Base-by-base conservation (phyloP, 2,113 vertebrate genomes). In the Oryzias celebensis region DNA sequence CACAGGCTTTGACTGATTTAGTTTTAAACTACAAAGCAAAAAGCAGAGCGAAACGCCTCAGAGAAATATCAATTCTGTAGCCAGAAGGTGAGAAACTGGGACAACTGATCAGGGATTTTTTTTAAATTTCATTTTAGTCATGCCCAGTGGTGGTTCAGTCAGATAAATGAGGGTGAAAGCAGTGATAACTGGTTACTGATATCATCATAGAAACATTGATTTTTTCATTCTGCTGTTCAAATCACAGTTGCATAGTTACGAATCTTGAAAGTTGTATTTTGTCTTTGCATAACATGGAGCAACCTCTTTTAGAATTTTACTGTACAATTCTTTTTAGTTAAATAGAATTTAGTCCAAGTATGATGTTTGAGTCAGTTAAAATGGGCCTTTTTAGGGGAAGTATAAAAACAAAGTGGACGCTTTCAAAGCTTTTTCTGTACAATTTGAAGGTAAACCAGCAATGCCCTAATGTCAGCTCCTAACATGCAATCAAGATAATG, bases 401-500 rank as follows among this genome's bases (percentile, higher is more conserved):
- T 14, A 48, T 46, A 44, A 26, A 46, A 42, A 59, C 51, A 60
- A 66, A 66, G 68, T 75, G 53, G 57, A 65, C 65, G 48, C 63
- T 73, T 68, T 76, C 48, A 62, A 26, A 74, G 59, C 58, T 72
- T 75, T 63, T 73, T 80, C 67, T 62, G 59, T 26, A 22, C 75
- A 67, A 78, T 79, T 85, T 63, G 56, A 75, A 84, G 73, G 72
- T 74, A 80, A 83, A 75, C 70, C 24, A 43, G 71, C 69, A 73
- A 68, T 60, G 46, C 78, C 66, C 53, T 53, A 58, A 57, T 73
- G 72, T 82, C 65, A 60, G 54, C 67, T 87, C 77, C 65, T 57
- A 88, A 82, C 86, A 77, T 84, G 65, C 68, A 86, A 85, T 91
- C 85, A 88, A 77, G 59, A 73, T 87, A 82, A 88, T 86, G 84